Base-by-base conservation (phyloP, 2,888 invertebrate genomes). In the Dasypogon diadema region DNA sequence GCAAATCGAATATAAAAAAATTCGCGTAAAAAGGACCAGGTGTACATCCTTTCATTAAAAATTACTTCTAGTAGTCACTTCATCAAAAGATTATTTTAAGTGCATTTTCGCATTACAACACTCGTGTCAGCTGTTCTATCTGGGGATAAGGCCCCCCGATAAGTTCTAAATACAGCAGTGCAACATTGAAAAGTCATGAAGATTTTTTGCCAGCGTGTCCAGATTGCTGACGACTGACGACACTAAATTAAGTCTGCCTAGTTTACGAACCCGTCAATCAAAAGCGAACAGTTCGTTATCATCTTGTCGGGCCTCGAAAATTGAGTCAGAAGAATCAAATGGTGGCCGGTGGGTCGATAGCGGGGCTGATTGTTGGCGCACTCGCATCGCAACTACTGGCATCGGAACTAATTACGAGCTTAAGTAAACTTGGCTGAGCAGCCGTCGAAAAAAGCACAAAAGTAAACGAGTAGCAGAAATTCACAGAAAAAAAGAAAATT, bases 191-290 rank as follows among this genome's bases (percentile, higher is more conserved):
- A 34, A n/a, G 18, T 8, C 18, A 42, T 10, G 21, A 65, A 12
- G n/a, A n/a, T n/a, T n/a, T n/a, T n/a, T n/a, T n/a, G n/a, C n/a
- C n/a, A 30, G 14, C 70, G 4, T 12, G 18, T n/a, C 26, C 34
- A 54, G 54, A 12, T 18, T 60, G 18, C 22, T 14, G 42, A 22
- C 18, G 24, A 46, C 48, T 46, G 24, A 22, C 22, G 34, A 24
- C 54, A 16, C 54, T 70, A 30, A 54, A n/a, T 70, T 54, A 34
- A 51, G 70, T 26, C n/a, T 54, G 30, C n/a, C 4, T 21, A 70
- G 70, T 70, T 70, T 70, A 70, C 34, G 34, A 70, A 70, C 12
- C 16, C 21, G 70, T 70, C 70, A 70, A 74, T 74, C 46, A 74
- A 58, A 22, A 4, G n/a, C n/a, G 55, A 37, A 58, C 30, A 60